These are phyloP conservation scores for Brotula barbata DNA, from an alignment of 2,797 vertebrate genomes.

Conservation along the genomic window DNA sequence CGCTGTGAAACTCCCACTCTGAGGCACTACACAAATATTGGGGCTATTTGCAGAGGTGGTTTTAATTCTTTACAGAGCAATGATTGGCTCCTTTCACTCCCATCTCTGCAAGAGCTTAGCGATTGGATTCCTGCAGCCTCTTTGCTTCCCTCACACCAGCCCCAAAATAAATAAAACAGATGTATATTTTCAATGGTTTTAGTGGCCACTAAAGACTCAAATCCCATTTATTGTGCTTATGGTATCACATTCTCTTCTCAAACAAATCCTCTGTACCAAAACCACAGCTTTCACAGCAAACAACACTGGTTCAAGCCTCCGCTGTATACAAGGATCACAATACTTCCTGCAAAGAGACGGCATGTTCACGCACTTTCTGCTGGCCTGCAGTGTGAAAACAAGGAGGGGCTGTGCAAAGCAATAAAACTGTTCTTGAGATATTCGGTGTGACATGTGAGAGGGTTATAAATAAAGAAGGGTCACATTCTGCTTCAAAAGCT, in stretches of 20 bases:
- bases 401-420: constrained; percentile 27
- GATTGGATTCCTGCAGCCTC: constrained; percentile 62
- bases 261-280: constrained; percentile 61
- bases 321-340: constrained; percentile 43
- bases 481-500: constrained; percentile 16
- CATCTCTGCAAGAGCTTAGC: constrained; percentile 57
- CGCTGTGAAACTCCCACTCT: constrained; percentile 80
- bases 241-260: constrained; percentile 65
- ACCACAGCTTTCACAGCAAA: constrained; percentile 59
- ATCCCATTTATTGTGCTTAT: constrained; percentile 72
- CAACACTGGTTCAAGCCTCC: constrained; percentile 43
- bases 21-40: constrained; percentile 75
- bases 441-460: constrained; percentile 25
- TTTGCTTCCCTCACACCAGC: constrained; percentile 36
- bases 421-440: constrained; percentile 31
- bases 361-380: constrained; percentile 23
- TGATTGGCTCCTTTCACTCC: constrained; percentile 70
- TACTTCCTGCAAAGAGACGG: constrained; percentile 60
- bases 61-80: constrained; percentile 79
- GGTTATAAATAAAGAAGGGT: constrained; percentile 28
- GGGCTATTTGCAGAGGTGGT: constrained; percentile 81
- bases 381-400: constrained; percentile 50
- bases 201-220: constrained; percentile 69
- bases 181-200: constrained; percentile 75
- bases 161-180: constrained; percentile 71